These are phyloP conservation scores for Catonia carolina DNA, from an alignment of 2,888 invertebrate genomes.

Conservation along the genomic window DNA sequence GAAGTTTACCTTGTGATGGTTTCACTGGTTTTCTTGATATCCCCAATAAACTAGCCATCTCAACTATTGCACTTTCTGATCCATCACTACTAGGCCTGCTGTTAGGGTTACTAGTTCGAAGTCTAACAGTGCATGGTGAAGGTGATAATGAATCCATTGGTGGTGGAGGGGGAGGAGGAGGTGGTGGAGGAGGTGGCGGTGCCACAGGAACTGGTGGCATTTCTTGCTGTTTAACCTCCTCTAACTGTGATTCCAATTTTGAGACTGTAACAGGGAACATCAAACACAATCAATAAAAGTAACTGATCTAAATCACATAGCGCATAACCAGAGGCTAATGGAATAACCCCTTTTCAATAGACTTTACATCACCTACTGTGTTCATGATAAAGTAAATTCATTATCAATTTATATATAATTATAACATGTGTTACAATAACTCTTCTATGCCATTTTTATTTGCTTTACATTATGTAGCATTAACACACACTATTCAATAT, in stretches of 20 bases:
- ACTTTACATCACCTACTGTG: no score
- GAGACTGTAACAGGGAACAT: conserved; percentile 31
- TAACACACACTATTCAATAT: no score
- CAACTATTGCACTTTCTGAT: conserved; percentile 41
- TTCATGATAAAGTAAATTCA: no score
- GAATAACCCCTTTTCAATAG: no score
- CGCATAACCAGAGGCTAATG: no score
- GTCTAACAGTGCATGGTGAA: neutral
- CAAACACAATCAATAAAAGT: conserved; percentile 3
- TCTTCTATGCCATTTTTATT: no score
- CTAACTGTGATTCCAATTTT: conserved; percentile 27
- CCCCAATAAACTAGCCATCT: conserved; percentile 55
- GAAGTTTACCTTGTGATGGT: conserved; percentile 42
- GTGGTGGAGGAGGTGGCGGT: conserved; percentile 40
- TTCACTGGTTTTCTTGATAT: conserved; percentile 50
- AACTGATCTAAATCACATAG: no score
- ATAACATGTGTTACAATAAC: no score
- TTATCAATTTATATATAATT: no score
- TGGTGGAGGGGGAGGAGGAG: conserved; percentile 35
- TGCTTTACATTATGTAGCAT: no score
- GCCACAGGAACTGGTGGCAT: conserved; percentile 41
- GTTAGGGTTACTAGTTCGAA: neutral
- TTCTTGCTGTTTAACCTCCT: no score
- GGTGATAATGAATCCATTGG: conserved; percentile 25
- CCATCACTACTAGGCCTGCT: conserved; percentile 1